Base-by-base conservation (phyloP, 2,888 invertebrate species). In the Stenodera caucasica region DNA sequence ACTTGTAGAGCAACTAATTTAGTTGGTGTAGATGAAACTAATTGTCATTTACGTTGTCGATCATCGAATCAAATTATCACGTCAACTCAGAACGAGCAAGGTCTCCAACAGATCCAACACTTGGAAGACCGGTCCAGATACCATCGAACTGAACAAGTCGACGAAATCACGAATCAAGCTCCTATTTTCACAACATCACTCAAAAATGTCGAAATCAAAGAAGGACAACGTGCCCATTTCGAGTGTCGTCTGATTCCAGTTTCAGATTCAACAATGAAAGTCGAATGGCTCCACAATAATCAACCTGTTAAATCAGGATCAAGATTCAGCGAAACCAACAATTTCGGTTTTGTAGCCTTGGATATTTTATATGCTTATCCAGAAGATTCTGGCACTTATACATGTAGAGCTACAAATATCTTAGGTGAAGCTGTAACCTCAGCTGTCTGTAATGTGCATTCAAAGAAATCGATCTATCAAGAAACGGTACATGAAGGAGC, bases 321-420 rank as follows among this genome's bases (percentile, higher is more conserved):
- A 7, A 88, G 98, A 72, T 98, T 98, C 79, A 92, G 94, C 11
- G 95, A 97, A 81, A 94, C 95, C 8, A 94, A 96, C 76, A 98
- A 95, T 81, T 98, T 99, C 78, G 98, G 98, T 49, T 98, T 96
- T 78, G 97, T 98, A 12, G 95, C 97, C 23, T 83, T 99, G 60
- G 98, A 99, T 77, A 96, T 99, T 70, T 88, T 96, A 84, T 92
- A 96, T 70, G 92, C 95, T 61, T 90, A 96, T 74, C 94, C 97
- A 8, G 98, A 98, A 79, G 98, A 99, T 83, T 91, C 94, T 14
- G 99, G 98, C 51, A 92, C 91, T 0, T 99, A 98, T 78, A 97
- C 96, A 0, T 94, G 96, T 79, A 88, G 94, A 73, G 96, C 98
- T 1, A 90, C 88, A 55, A 99, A 98, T 75, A 90, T 90, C 55